Base-by-base conservation (phyloP, 2,797 vertebrate species). In the Enteromius viviparus region DNA sequence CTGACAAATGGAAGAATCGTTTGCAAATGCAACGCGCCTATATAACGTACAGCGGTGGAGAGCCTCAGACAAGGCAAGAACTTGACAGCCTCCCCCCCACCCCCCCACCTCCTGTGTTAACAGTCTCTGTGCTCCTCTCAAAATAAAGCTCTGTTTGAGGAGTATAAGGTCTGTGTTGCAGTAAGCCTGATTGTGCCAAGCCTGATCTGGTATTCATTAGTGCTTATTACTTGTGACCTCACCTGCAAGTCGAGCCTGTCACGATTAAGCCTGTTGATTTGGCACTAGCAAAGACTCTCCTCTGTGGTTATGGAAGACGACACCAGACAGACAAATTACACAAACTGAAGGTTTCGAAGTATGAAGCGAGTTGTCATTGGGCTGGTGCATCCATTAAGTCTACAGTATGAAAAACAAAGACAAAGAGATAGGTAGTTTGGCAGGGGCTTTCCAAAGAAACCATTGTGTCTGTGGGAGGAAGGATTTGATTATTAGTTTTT, bases 221-320 rank as follows among this genome's bases (percentile, higher is more conserved):
- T 70, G 87, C 85, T 92, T 92, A 94, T 94, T 93, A 92, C 89
- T 91, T 92, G 91, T 91, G 92, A 95, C 94, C 94, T 91, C 91
- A 93, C 91, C 91, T 92, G 90, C 89, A 92, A 91, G 89, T 85
- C 84, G 85, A 80, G 75, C 89, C 90, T 93, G 92, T 92, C 91
- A 92, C 91, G 90, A 85, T 89, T 58, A 75, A 23, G 83, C 87
- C 77, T 88, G 90, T 76, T 87, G 86, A 86, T 90, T 89, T 84
- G 84, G 86, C 87, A 88, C 90, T 89, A 85, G 86, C 88, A 90
- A 88, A 89, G 89, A 90, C 93, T 89, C 85, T 90, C 83, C 78
- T 82, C 87, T 87, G 84, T 89, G 91, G 92, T 92, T 90, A 92
- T 91, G 68, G 88, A 87, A 90, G 90, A 86, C 92, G 92, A 95